Percentiles rank a stretch among this genome's conserved stretches.
Conservation (phyloP, 2,797 vertebrate species). For the Columba guinea region DNA sequence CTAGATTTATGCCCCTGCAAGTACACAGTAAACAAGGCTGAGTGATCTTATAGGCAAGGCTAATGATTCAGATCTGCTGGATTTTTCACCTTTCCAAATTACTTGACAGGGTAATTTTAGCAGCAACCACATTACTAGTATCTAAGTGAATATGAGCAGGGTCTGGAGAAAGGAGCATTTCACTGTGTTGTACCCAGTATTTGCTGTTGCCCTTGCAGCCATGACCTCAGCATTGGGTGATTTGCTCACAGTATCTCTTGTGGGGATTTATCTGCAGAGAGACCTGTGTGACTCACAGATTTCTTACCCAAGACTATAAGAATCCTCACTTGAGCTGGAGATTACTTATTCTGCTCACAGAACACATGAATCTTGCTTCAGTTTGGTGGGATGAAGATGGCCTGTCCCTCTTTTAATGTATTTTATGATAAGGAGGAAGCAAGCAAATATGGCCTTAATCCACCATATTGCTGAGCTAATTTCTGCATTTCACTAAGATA, state of each 20-base stretch:
- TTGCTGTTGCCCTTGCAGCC: background rate
- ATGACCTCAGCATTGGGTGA: background rate
- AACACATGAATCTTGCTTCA: background rate
- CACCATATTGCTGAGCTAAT: background rate
- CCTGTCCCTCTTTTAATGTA: background rate
- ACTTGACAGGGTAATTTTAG: background rate
- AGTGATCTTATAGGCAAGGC: background rate
- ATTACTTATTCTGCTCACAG: background rate
- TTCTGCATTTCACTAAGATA: background rate
- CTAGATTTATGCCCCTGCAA: background rate
- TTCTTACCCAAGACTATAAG: background rate
- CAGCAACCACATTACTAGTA: background rate
- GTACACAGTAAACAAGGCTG: background rate
- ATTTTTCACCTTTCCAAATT: background rate
- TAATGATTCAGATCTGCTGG: accelerated
- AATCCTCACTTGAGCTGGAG: background rate
- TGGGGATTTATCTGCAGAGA: background rate
- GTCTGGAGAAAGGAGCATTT: background rate
- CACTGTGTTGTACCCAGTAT: background rate
- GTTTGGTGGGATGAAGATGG: background rate
- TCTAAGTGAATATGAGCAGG: background rate
- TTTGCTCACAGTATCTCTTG: background rate
- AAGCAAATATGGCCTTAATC: background rate
- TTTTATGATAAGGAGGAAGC: background rate
- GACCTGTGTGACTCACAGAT: accelerated